A percentile compares a stretch with the other conserved stretches of the same genome.
phyloP scores from a whole-genome alignment of 2,113 vertebrate genomes.

The Chlorocebus sabaeus region DNA sequence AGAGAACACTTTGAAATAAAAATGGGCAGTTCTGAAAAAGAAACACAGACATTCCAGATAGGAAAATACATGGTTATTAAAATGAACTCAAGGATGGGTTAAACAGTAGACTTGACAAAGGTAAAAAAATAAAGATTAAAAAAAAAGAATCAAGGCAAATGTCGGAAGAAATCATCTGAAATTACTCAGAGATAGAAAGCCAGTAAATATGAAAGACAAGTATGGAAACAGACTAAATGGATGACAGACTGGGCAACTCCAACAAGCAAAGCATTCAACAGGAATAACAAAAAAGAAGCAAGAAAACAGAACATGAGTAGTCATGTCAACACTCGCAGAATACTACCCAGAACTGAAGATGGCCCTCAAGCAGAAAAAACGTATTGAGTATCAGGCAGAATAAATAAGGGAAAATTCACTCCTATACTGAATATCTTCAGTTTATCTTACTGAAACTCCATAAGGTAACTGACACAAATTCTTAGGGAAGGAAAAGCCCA shows the following conservation, averaged over 20 bases:
- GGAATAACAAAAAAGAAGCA: not conserved
- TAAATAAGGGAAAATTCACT: not conserved
- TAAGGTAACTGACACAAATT: not conserved
- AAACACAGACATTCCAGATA: not conserved
- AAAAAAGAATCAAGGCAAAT: not conserved
- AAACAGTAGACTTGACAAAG: not conserved
- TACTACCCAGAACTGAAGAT: not conserved
- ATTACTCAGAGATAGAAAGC: not conserved
- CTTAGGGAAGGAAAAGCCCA: not conserved
- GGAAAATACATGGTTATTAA: slow-evolving; percentile 7
- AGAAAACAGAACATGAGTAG: not conserved
- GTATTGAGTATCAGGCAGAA: not conserved
- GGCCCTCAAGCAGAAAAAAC: not conserved
- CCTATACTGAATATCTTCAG: not conserved
- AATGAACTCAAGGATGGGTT: not conserved
- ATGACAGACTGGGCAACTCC: not conserved
- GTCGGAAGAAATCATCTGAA: not conserved
- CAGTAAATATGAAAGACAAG: not conserved
- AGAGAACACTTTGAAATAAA: not conserved
- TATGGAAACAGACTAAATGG: not conserved
- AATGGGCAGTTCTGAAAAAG: not conserved
- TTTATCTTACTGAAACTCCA: not conserved
- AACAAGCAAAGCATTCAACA: not conserved
- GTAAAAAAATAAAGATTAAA: not conserved
- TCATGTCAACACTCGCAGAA: not conserved